Percentiles rank a stretch among this genome's conserved stretches.
These are phyloP conservation scores for Orycteropus afer DNA, from an alignment of 2,113 vertebrate species.

Conservation along the genomic window DNA sequence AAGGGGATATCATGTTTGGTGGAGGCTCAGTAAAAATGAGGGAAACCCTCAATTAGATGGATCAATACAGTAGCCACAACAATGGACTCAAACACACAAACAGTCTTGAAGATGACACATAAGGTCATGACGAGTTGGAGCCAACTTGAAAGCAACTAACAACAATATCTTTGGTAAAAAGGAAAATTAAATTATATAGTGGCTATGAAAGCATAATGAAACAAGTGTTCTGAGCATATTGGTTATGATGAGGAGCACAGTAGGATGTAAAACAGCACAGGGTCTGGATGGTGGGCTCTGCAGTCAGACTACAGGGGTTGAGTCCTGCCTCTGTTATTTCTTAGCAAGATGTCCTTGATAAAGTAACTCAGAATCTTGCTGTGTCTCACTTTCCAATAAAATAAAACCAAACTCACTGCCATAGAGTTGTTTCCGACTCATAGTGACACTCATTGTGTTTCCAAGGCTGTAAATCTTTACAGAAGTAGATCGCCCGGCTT, in stretches of 20 bases:
- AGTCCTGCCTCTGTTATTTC: neutral
- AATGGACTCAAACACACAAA: neutral
- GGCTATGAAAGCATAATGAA: neutral
- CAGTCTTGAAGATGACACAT: neutral
- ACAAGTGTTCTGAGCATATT: too few species aligned
- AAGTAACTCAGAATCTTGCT: neutral
- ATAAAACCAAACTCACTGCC: too few species aligned
- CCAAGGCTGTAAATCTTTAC: too few species aligned
- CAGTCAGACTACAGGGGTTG: neutral
- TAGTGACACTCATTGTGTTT: too few species aligned
- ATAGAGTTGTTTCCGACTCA: too few species aligned
- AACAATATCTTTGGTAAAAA: neutral
- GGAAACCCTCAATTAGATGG: neutral
- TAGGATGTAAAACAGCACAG: fast-evolving
- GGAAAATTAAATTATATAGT: neutral
- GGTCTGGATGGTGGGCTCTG: fast-evolving
- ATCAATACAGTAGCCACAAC: neutral
- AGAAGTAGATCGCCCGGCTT: too few species aligned
- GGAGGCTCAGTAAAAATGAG: neutral
- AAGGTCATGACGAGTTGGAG: neutral
- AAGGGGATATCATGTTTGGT: neutral
- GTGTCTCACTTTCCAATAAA: neutral
- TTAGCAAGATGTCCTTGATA: neutral
- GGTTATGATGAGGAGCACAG: fast-evolving
- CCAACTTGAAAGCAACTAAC: too few species aligned